These are phyloP conservation scores for Nebria salina DNA, from an alignment of 2,888 invertebrate genomes.

Conservation along the genomic window DNA sequence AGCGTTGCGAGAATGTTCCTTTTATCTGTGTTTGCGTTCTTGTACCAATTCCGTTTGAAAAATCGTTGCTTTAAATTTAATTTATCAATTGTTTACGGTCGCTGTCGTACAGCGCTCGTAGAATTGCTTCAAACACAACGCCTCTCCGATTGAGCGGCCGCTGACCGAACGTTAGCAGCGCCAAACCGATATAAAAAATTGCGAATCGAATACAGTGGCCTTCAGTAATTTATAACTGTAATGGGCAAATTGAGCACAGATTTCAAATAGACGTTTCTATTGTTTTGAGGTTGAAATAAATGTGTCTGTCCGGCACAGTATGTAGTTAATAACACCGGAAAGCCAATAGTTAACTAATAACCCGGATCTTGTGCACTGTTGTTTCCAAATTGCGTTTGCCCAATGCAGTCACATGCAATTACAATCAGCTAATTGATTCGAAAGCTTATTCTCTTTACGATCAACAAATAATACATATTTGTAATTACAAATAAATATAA, in stretches of 20 bases:
- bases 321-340: slow-evolving; percentile 43
- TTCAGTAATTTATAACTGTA: slow-evolving; percentile 47
- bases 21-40: slow-evolving; percentile 11
- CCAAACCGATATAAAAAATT: slow-evolving; percentile 39
- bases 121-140: slow-evolving; percentile 21
- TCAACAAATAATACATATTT: slow-evolving; percentile 1
- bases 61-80: slow-evolving; percentile 39
- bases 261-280: slow-evolving; percentile 48
- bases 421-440: not conserved
- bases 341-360: slow-evolving; percentile 44
- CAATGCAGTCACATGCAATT: not conserved
- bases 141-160: slow-evolving; percentile 9
- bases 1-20: not conserved
- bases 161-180: not conserved
- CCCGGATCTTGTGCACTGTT: slow-evolving; percentile 22
- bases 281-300: slow-evolving; percentile 45
- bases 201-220: slow-evolving; percentile 40
- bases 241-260: slow-evolving; percentile 48
- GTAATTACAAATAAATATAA: not conserved
- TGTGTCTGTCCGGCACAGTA: slow-evolving; percentile 39
- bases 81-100: slow-evolving; percentile 41
- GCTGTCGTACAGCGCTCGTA: slow-evolving; percentile 29
- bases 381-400: slow-evolving; percentile 17
- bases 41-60: slow-evolving; percentile 22
- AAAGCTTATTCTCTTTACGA: not conserved